Conservation (phyloP, 2,797 vertebrate genomes). For the Fringilla coelebs region DNA sequence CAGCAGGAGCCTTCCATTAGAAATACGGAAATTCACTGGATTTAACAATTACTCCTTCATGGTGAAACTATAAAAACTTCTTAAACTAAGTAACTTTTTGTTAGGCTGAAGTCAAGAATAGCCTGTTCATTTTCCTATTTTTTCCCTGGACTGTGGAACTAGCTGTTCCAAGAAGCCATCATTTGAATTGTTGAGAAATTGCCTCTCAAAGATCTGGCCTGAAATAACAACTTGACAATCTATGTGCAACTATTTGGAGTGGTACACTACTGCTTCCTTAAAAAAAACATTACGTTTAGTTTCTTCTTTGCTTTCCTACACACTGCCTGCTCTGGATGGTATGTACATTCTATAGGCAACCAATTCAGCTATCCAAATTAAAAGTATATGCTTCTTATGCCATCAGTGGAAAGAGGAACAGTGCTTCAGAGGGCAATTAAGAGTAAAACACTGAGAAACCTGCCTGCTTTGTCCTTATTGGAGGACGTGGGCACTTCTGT, state of each 20-base stretch:
- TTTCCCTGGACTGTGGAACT: not conserved
- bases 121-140: not conserved
- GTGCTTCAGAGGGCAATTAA: not conserved
- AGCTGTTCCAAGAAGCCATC: slow-evolving; percentile 19
- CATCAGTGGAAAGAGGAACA: not conserved
- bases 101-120: not conserved
- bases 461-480: not conserved
- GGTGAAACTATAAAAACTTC: not conserved
- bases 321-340: not conserved
- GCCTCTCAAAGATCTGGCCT: not conserved
- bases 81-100: not conserved
- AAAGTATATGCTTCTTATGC: not conserved
- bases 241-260: not conserved
- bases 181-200: slow-evolving; percentile 12
- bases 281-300: not conserved
- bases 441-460: not conserved
- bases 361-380: not conserved
- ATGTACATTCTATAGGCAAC: not conserved
- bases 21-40: not conserved
- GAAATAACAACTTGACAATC: not conserved
- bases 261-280: not conserved
- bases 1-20: not conserved
- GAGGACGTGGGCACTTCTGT: not conserved
- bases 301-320: not conserved
- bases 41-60: not conserved